Conservation (phyloP, 2,113 vertebrate species). For the Emydocephalus ijimae region DNA sequence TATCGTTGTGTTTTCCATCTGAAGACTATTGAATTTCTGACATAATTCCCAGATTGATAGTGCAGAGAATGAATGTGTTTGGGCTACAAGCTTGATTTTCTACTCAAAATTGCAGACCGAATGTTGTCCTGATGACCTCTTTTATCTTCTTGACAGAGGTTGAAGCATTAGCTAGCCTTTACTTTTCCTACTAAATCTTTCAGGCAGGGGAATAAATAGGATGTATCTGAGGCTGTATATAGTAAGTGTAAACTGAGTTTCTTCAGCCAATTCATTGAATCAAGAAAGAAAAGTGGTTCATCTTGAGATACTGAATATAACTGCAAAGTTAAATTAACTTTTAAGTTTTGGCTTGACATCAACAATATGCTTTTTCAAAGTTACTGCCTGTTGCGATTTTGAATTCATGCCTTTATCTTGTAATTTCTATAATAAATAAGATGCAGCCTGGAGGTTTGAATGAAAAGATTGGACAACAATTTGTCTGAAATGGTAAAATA, state of each 20-base stretch:
- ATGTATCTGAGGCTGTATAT: neutral
- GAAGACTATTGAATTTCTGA: slow-evolving; percentile 51
- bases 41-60: slow-evolving; percentile 47
- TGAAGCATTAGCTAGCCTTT: neutral
- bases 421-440: neutral
- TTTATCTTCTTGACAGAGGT: slow-evolving; percentile 32
- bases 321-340: slow-evolving; percentile 15
- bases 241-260: slow-evolving; percentile 23
- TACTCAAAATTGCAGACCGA: slow-evolving; percentile 26
- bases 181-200: neutral
- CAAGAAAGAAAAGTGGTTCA: slow-evolving; percentile 25
- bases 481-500: neutral
- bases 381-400: neutral
- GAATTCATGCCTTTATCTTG: neutral
- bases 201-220: slow-evolving; percentile 2
- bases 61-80: slow-evolving; percentile 49
- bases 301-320: slow-evolving; percentile 32
- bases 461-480: neutral
- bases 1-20: slow-evolving; percentile 41
- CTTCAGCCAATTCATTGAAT: slow-evolving; percentile 23
- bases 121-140: slow-evolving; percentile 41
- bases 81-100: slow-evolving; percentile 40
- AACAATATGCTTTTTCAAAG: slow-evolving; percentile 21
- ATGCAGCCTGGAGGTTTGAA: neutral
- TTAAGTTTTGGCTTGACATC: slow-evolving; percentile 29